Percentiles rank a stretch among this genome's conserved stretches.
phyloP scores from a whole-genome alignment of 2,888 invertebrate genomes.

The Terebella lapidaria region DNA sequence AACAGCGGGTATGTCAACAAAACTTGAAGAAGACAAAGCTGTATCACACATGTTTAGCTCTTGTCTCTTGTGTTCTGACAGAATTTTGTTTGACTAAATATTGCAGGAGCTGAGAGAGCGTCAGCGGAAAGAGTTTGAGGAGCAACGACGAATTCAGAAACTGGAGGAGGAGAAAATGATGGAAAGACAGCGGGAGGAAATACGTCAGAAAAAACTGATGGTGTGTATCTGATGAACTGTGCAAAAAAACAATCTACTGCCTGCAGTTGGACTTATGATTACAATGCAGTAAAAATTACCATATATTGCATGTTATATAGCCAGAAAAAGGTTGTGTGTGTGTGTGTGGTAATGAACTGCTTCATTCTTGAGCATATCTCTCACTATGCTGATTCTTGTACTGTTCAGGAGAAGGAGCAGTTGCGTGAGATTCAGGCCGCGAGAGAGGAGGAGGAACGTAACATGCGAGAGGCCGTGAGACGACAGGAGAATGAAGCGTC shows the following conservation, averaged over 20 bases:
- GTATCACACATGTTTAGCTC: too few species aligned
- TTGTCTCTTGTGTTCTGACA: too few species aligned
- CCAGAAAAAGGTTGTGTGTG: too few species aligned
- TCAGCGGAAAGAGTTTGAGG: slow-evolving; percentile 6
- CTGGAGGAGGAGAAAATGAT: slow-evolving; percentile 44
- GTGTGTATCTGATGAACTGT: slow-evolving; percentile 13
- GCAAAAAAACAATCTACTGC: not conserved
- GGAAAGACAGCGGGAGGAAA: slow-evolving; percentile 44
- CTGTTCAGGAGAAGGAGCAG: slow-evolving; percentile 39
- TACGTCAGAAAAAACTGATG: slow-evolving; percentile 41
- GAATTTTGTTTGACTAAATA: too few species aligned
- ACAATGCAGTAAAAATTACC: too few species aligned
- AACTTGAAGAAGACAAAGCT: too few species aligned
- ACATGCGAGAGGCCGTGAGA: slow-evolving; percentile 28
- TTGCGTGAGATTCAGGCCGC: slow-evolving; percentile 47
- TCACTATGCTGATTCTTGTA: too few species aligned
- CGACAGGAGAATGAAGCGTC: not conserved
- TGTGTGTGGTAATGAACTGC: too few species aligned
- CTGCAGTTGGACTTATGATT: too few species aligned
- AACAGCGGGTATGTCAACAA: slow-evolving; percentile 46
- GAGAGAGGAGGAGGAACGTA: slow-evolving; percentile 55
- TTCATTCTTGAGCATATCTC: too few species aligned
- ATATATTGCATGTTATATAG: too few species aligned
- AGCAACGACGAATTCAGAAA: slow-evolving; percentile 1
- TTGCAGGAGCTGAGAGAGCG: slow-evolving; percentile 4